Evolutionary conservation across 2,888 invertebrate genomes (phyloP).

Genomic region (Deilephila elpenor): DNA sequence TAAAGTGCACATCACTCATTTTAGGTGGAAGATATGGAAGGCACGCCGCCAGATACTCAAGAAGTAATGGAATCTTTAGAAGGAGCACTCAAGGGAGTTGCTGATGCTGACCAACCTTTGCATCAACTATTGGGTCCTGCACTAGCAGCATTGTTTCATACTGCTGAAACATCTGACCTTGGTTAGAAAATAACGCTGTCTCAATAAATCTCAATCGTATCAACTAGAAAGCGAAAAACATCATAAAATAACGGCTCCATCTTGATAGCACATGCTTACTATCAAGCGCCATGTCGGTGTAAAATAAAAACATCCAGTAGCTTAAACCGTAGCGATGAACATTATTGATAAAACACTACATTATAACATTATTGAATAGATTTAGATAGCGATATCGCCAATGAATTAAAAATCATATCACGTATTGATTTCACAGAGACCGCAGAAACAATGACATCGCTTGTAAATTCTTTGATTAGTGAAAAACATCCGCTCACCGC

Average conservation of each 20-base stretch:
- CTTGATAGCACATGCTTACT: too few relatives aligned
- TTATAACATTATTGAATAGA: not conserved
- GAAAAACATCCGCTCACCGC: conserved; percentile 57
- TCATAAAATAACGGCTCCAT: too few relatives aligned
- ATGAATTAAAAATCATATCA: not conserved
- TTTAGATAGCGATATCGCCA: not conserved
- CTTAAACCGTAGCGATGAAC: too few relatives aligned
- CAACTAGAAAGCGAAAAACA: too few relatives aligned
- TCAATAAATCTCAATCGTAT: too few relatives aligned
- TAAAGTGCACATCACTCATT: not conserved
- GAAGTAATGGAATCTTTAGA: conserved; percentile 64
- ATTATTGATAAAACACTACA: too few relatives aligned
- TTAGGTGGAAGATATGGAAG: conserved; percentile 68
- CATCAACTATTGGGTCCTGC: conserved; percentile 64
- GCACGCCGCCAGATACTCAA: conserved; percentile 46
- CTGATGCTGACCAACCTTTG: conserved; percentile 53
- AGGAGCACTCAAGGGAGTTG: conserved; percentile 59
- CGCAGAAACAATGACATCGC: conserved; percentile 71
- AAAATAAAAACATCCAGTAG: too few relatives aligned
- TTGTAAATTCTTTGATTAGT: conserved; percentile 67
- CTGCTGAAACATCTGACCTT: conserved; percentile 54
- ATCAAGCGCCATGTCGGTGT: too few relatives aligned
- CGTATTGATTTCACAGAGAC: conserved; percentile 55
- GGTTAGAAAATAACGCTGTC: conserved; percentile 45
- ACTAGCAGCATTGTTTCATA: conserved; percentile 67